Conservation (phyloP, 2,797 vertebrate species). For the Bufotes viridis region DNA sequence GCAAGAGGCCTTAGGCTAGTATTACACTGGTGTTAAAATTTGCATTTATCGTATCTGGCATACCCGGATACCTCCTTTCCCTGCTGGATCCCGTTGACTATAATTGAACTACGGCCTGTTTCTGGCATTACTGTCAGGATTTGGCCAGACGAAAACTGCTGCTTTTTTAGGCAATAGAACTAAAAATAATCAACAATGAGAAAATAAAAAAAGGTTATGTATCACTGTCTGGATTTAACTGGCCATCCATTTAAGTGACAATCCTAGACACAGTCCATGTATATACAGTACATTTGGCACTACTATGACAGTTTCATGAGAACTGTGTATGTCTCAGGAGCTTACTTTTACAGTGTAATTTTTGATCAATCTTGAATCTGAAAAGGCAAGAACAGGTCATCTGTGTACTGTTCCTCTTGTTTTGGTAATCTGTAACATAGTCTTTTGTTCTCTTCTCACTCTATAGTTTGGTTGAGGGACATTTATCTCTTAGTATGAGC, state of each 20-base stretch:
- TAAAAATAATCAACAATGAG: no score
- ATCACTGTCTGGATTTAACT: no score
- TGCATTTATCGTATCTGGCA: no score
- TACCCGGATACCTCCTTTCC: no score
- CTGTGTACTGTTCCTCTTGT: constrained; percentile 9
- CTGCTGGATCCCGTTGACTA: no score
- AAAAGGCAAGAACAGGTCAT: constrained; percentile 23
- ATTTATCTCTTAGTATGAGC: constrained; percentile 36
- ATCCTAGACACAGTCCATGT: not conserved
- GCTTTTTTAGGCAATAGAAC: no score
- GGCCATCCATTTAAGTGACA: not conserved
- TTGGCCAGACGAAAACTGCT: no score
- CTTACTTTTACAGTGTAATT: not conserved
- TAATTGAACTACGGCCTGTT: no score
- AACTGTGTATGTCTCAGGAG: not conserved
- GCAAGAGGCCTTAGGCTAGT: no score
- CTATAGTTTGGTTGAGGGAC: constrained; percentile 16
- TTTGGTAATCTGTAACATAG: constrained; percentile 29
- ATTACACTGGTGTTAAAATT: no score
- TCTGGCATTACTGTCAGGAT: no score
- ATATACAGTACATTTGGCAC: not conserved
- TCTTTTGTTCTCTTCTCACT: constrained; percentile 25
- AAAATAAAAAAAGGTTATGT: no score
- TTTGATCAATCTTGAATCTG: not conserved
- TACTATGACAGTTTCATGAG: not conserved